Base-by-base conservation (phyloP, 2,797 vertebrate species). In the Fundulus diaphanus region DNA sequence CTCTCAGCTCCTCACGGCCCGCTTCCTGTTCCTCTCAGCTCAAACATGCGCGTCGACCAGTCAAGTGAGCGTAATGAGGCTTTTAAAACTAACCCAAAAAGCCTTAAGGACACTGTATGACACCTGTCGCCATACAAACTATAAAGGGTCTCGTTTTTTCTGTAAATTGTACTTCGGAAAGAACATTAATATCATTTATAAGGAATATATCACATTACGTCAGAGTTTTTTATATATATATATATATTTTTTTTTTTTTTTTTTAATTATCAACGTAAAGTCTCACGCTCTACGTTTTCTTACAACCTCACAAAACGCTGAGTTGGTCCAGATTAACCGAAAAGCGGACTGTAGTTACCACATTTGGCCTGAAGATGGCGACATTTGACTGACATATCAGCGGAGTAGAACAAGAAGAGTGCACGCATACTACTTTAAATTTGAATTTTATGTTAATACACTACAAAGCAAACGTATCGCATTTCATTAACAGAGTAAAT, bases 11-110 rank as follows among this genome's bases (percentile, higher is more conserved):
- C 37, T n/a, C 11, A 40, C 56, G 0, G 40, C 22, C 22, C 2
- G 68, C 70, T 88, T 90, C 85, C 89, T 74, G 82, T 82, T 86
- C 70, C 46, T 73, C 42, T 40, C 37, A 7, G 46, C 3, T 16
- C 56, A 86, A 68, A 75, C 85, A 82, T 79, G 80, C 81, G 78
- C 75, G 63, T 1, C 65, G 59, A 4, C 15, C 31, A 12, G 29
- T 31, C 29, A 59, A 51, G 20, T 22, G 61, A 37, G 35, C 1
- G 5, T 33, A 65, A 37, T 40, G 20, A 63, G 18, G 31, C 31
- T 61, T 35, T 61, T 11, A 37, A 22, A 63, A 4, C 20, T 2
- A 6, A 65, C 22, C 24, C 9, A 8, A 52, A 52, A 2, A 2
- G 3, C 7, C 49, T 8, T n/a, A n/a, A n/a, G n/a, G 20, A 44